phyloP scores from a whole-genome alignment of 2,888 invertebrate species.

The Caenorhabditis wallacei region DNA sequence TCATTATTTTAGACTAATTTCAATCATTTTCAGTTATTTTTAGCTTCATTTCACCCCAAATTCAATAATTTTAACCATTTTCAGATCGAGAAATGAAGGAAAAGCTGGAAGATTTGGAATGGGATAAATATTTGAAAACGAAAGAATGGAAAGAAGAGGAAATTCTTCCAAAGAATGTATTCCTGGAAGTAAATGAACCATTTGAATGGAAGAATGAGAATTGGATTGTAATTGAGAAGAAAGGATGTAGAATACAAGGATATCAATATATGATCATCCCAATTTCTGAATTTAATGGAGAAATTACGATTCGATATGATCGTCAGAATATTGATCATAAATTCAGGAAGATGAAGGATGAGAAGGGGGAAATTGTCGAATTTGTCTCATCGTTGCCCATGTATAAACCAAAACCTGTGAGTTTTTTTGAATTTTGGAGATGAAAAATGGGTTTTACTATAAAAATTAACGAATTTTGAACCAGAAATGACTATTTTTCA shows the following conservation, averaged over 20 bases:
- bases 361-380: constrained; percentile 11
- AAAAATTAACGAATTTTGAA: neutral
- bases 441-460: neutral
- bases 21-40: neutral
- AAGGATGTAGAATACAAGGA: constrained; percentile 39
- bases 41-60: too few species aligned
- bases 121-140: neutral
- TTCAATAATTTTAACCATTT: neutral
- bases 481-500: neutral
- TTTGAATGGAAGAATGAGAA: constrained; percentile 5
- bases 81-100: neutral
- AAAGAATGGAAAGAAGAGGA: neutral
- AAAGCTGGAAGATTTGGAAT: neutral
- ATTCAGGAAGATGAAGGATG: constrained; percentile 31
- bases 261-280: constrained; percentile 43
- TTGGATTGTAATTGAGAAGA: constrained; percentile 51
- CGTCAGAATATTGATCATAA: constrained; percentile 24
- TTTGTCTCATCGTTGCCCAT: constrained; percentile 39
- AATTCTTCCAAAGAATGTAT: neutral
- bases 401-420: constrained; percentile 49
- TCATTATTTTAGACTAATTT: neutral
- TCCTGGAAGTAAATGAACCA: neutral
- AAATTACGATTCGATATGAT: constrained; percentile 17
- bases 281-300: neutral
- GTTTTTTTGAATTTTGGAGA: too few species aligned